Base-by-base conservation (phyloP, 92 coral and sea anemone species). In the Bergia sp. region DNA sequence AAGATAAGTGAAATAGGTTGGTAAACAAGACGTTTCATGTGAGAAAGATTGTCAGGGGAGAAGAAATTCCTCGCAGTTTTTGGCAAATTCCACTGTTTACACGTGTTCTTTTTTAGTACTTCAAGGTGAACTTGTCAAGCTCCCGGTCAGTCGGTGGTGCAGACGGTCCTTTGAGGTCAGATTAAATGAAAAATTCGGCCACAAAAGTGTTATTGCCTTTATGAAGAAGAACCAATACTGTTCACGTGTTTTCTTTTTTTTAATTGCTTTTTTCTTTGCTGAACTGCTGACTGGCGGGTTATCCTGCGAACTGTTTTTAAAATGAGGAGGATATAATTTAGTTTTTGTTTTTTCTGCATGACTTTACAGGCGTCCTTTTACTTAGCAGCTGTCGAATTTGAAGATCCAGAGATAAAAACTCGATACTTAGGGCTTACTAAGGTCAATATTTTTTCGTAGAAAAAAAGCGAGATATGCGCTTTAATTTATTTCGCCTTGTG, bases 401-500 rank as follows among this genome's bases (percentile, higher is more conserved):
- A 38, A 15, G 78, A 9, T 74, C 20, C 78, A 15, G 21, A 15
- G 50, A 16, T 18, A 21, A 23, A 42, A 77, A 77, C 81, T 77
- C 29, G 81, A 77, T 44, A 77, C 81, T 18, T n/a, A 53, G 16
- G 58, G 58, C 58, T 53, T 12, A 53, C 58, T 53, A 10, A 53
- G 81, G 58, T 77, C 81, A 77, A 20, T 77, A n/a, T 41, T 43
- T 77, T 45, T 43, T 11, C 37, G 53, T 43, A 77, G 36, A 77
- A 77, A 77, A 77, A 42, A 21, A 44, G 47, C 37, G 2, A 53
- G 18, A 53, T 53, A 11, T 6, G 58, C 3, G 58, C 3, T 20
- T 42, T 7, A 5, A 44, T 18, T 16, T 77, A 57, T 23, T 42
- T 77, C 9, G 47, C 4, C 20, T 21, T 2, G 2, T 4, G 1